These are phyloP conservation scores for Dendroctonus ponderosae DNA, from an alignment of 1,140 invertebrate species.

Conservation along the genomic window DNA sequence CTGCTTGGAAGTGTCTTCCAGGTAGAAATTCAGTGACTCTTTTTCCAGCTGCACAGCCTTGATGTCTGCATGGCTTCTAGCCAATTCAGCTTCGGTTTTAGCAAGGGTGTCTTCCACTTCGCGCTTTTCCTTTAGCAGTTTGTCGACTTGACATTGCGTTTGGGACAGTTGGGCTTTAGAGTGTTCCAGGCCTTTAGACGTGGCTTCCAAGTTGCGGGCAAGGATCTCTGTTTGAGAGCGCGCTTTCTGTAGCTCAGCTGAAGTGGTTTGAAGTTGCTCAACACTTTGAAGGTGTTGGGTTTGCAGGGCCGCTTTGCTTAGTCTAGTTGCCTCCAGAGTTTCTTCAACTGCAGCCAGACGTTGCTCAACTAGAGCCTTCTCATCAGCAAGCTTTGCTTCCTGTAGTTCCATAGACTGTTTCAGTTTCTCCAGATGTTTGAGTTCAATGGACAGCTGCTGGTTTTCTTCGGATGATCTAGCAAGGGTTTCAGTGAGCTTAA, in stretches of 20 bases:
- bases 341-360: background rate
- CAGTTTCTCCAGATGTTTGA: background rate
- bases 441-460: too few relatives aligned
- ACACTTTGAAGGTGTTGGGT: too few relatives aligned
- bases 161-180: too few relatives aligned
- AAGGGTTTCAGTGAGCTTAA: too few relatives aligned
- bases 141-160: background rate
- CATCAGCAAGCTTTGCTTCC: background rate
- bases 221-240: too few relatives aligned
- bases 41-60: slow-evolving; percentile 9
- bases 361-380: background rate
- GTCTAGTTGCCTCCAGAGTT: too few relatives aligned
- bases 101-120: slow-evolving; percentile 3
- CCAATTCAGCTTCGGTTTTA: slow-evolving; percentile 13
- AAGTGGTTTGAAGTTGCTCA: too few relatives aligned
- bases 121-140: slow-evolving; percentile 1
- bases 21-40: background rate
- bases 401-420: background rate
- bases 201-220: background rate
- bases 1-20: slow-evolving; percentile 5
- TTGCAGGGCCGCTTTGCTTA: too few relatives aligned
- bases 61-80: slow-evolving; percentile 2
- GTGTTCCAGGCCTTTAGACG: slow-evolving; percentile 6
- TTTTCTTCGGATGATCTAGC: too few relatives aligned
- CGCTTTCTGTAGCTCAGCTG: too few relatives aligned